Base-by-base conservation (phyloP, 2,113 vertebrate species). In the Cariama cristata region DNA sequence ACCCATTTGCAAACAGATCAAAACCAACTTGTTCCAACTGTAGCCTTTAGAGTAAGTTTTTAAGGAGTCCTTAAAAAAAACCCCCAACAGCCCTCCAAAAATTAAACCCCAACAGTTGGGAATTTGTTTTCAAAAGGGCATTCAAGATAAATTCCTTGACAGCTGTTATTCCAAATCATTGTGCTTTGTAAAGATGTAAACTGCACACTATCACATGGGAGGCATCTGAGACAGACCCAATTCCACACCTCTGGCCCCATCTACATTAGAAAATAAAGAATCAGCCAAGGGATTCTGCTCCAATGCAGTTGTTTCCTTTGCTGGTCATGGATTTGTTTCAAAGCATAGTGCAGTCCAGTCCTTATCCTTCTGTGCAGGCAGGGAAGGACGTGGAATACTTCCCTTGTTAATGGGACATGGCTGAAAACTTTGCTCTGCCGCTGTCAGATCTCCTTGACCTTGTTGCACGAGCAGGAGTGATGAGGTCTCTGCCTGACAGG, bases 101-200 rank as follows among this genome's bases (percentile, higher is more conserved):
- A n/a, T 1, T 64, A 88, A 69, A 19, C 24, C 32, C 45, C 19
- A 74, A 11, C 8, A 28, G 19, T 1, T 35, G 56, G 27, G 30
- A 62, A 58, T 64, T 93, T 64, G 38, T 72, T 93, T 91, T 86
- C 47, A 60, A 68, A 79, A 85, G 16, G 27, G 6, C 14, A 50
- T 69, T 88, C 7, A 88, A 73, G 60, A 90, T 40, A 85, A 88
- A 90, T 82, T 86, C 26, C 28, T 89, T 62, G 55, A 63, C 42
- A 88, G 53, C 11, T n/a, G 33, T 69, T 80, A 27, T 8, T 91
- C 76, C 35, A 91, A 88, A 83, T 56, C 10, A 10, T 5, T 59
- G 27, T 49, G 49, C 63, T 90, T 76, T 86, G 59, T 53, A 71
- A 47, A 81, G 42, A 79, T 42, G 24, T n/a, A 73, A 56, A 33